Evolutionary conservation across 2,797 vertebrate species (phyloP), one percentile per base, ranked within the genome.

Genomic region (Myotis findleyi): DNA sequence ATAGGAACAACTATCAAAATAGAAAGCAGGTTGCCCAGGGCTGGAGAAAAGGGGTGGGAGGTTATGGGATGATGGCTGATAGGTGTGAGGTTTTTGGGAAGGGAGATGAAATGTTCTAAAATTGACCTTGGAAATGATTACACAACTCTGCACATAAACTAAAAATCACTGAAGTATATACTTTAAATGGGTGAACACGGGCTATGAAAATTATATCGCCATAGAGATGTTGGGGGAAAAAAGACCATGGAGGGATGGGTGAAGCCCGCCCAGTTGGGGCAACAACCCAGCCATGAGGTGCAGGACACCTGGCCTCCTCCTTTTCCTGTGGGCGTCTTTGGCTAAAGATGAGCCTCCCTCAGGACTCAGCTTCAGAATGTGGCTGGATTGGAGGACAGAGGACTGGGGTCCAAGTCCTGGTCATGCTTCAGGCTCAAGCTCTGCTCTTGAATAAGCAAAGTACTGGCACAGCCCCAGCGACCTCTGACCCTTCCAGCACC

Each of bases 81-180:
- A 2, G 13, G 53, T 16, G 9, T 20, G 30, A 30, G 13, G 53
- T 75, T 91, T 53, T 4, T 1, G 71, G 41, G 14, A 7, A 20
- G 21, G 47, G n/a, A 30, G 57, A 57, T 30, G n/a, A 66, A 77
- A 86, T 69, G 5, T 90, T 79, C 55, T 73, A 73, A 76, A 75
- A 49, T 57, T n/a, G 36, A n/a, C 16, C 55, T 23, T 21, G 5
- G 27, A 41, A 38, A 59, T 64, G n/a, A 23, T 4, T 41, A 13
- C 1, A 64, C 51, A 57, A 41, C 64, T 68, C 41, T 57, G 14
- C 44, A 41, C 80, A 33, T 77, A 71, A 23, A 12, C 12, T 27
- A 13, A 59, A 59, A 59, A 13, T 27, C 64, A 83, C 10, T 10
- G 27, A 69, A 59, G 33, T 44, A 27, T 10, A 41, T 12, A 49